Evolutionary conservation across 2,113 vertebrate species (phyloP), one percentile per base, ranked within the genome.

Genomic region (Erpornis zantholeuca): DNA sequence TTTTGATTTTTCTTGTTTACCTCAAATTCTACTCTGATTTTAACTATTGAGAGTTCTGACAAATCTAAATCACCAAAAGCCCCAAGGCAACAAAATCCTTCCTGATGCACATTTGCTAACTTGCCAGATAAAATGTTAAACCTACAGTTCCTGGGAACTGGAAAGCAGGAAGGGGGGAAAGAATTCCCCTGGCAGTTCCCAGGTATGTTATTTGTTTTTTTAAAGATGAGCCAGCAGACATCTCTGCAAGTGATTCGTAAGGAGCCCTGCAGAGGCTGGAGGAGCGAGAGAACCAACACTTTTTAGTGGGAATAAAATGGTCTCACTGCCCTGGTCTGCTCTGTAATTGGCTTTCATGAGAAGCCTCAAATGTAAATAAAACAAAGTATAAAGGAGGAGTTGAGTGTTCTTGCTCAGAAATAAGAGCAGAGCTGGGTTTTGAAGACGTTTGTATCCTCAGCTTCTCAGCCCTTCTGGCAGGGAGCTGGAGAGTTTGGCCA

Each of bases 1-100:
- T 50, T 71, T 24, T 64, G 77, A 66, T 85, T 82, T 82, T 72
- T 78, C 81, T 87, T 93, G 82, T 95, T 97, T 95, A 93, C 56
- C 35, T 94, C 78, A 18, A n/a, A 44, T 42, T 63, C 87, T 29
- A 4, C 42, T 69, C 81, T 12, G 44, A 29, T 53, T 85, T 94
- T 95, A 97, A 91, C 94, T 57, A 7, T 70, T 90, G 72, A 52
- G 21, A 59, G 75, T 12, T 54, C 35, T 10, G 28, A 59, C 14
- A 84, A 69, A 77, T 53, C 42, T n/a, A 42, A 60, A 64, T 21
- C 65, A 75, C 35, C 70, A 65, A 80, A 87, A 84, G 33, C 47
- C 56, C 11, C 76, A 29, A 54, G 56, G 50, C 35, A 66, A 68
- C 19, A 73, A 44, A 49, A 78, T 21, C 10, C 27, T 35, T 40